Evolutionary conservation across 2,113 vertebrate species (phyloP), one percentile per base, ranked within the genome.

Genomic region (Grus americana): DNA sequence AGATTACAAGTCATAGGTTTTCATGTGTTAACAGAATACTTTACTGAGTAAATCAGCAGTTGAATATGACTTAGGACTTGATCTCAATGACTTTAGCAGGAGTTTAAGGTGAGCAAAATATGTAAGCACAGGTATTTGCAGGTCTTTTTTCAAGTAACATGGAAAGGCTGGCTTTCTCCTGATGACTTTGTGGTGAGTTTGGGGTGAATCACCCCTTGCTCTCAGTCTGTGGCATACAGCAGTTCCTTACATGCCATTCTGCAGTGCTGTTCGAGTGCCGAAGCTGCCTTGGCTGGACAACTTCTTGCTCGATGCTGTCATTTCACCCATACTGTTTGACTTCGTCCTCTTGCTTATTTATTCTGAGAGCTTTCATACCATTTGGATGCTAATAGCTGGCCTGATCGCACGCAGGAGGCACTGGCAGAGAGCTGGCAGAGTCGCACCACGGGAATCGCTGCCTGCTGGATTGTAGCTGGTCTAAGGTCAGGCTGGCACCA

Each of bases 361-460:
- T 92, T 71, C 67, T 36, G 75, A 47, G 76, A 74, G 63, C 47
- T 78, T 83, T 62, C 42, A 12, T 66, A 42, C 32, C 6, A 6
- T 86, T 83, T 90, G 73, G 75, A 67, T 66, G 62, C 46, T 70
- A 34, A 75, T 46, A 74, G 36, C 79, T 76, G 85, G 36, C 81
- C 62, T 1, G 6, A 5, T 59, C 3, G 7, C 62, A 55, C 5
- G 32, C 1, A 3, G 24, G 88, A 79, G 67, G 78, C 49, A 5
- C 40, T 32, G 78, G 74, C 58, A 61, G 62, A 55, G 80, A 54
- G 85, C 62, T 66, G 57, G 49, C 1, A 0, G 54, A 55, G 65
- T 2, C 0, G 0, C 24, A 38, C 49, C 15, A 2, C 19, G 1
- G 49, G 46, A 86, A 47, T 89, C 0, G 0, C 67, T 89, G 86